Evolutionary conservation across 2,888 invertebrate species (phyloP), one percentile per base, ranked within the genome.

Genomic region (Lepidocyrtinus sp.): DNA sequence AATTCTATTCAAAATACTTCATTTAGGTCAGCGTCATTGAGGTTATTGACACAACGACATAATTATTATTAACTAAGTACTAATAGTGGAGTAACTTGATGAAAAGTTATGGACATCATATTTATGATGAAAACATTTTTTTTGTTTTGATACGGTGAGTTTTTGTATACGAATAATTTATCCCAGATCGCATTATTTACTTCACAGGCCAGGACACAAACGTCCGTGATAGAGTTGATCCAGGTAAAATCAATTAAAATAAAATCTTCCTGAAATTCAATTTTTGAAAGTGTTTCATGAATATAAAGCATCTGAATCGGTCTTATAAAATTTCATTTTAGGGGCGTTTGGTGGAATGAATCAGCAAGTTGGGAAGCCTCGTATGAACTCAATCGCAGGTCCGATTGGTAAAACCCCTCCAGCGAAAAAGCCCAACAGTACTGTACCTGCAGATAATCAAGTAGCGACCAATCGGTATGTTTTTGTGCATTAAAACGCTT

Each of bases 131-230:
- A n/a, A n/a, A n/a, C n/a, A 63, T 25, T 2, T 12, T 25, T 2
- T 17, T 36, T 1, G n/a, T 26, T 71, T 64, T 50, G 70, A 65
- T 65, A 72, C 68, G 68, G n/a, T n/a, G n/a, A n/a, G n/a, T n/a
- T n/a, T n/a, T n/a, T n/a, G n/a, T 36, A 36, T 36, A 5, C 26
- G 72, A 70, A 70, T 76, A 82, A 83, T 85, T 84, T 83, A 83
- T 85, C 82, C 82, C 75, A 85, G 84, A 84, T 81, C 84, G 83
- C 78, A 80, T 86, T 75, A 81, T 84, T 67, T 85, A 81, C 75
- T 61, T 84, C 76, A 24, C 82, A 84, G 84, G 84, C 70, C 84
- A 84, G 67, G 84, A 84, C 17, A 75, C 71, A 55, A 85, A 82
- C 77, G 75, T 82, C 19, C 72, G 85, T 68, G 82, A 74, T 45